Evolutionary conservation across 2,113 vertebrate species (phyloP).

Genomic region (Rhabdomys dilectus): DNA sequence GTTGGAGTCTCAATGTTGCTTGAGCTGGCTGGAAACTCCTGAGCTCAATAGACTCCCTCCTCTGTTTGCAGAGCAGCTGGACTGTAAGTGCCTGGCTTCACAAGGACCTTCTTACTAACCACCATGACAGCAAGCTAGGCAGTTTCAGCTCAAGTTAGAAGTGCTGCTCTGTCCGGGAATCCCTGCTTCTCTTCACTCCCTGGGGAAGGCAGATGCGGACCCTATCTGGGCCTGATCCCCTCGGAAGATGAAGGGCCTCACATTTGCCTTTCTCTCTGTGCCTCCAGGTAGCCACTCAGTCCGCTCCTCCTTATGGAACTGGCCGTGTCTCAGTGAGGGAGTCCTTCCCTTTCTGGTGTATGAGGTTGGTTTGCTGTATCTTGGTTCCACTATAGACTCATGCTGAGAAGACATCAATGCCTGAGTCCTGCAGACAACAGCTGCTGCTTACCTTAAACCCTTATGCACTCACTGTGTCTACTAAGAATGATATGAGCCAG

Average conservation of each 20-base stretch:
- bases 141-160: not conserved
- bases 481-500: not conserved
- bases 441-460: not conserved
- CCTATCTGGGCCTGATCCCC: too few species aligned
- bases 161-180: not conserved
- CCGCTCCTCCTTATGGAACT: not conserved
- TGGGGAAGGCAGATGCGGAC: not conserved
- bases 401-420: not conserved
- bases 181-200: not conserved
- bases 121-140: not conserved
- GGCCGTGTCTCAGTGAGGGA: not conserved
- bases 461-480: not conserved
- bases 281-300: not conserved
- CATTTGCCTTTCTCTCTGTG: not conserved
- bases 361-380: not conserved
- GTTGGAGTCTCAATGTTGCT: not conserved
- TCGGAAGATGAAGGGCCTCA: too few species aligned
- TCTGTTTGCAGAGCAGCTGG: not conserved
- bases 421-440: not conserved
- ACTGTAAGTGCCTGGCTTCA: not conserved
- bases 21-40: not conserved
- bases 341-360: not conserved
- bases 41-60: too few species aligned
- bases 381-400: not conserved
- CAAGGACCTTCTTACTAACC: not conserved